Evolutionary conservation across 2,888 invertebrate species (phyloP).

Genomic region (Pseudococcus viburni): DNA sequence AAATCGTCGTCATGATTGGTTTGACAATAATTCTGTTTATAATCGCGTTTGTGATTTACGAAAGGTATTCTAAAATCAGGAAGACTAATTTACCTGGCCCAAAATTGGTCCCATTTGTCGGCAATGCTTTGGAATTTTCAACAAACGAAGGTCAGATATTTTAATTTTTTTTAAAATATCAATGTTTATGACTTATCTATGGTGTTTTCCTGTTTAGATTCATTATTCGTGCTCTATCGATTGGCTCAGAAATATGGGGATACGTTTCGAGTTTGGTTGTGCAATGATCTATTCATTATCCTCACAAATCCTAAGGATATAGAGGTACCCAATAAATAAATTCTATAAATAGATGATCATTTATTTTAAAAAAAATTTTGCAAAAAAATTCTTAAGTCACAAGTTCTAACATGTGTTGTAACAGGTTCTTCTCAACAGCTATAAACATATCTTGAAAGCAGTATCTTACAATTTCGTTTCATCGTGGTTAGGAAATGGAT

Average conservation of each 20-base stretch:
- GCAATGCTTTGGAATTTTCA: slow-evolving; percentile 48
- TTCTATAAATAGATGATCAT: too few relatives aligned
- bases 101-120: slow-evolving; percentile 43
- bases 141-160: not conserved
- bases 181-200: too few relatives aligned
- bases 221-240: not conserved
- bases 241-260: slow-evolving; percentile 2
- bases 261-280: slow-evolving; percentile 58
- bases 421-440: slow-evolving; percentile 65
- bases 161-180: not conserved
- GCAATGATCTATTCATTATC: slow-evolving; percentile 60
- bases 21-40: not conserved
- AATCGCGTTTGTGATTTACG: not conserved
- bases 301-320: slow-evolving; percentile 63
- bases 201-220: not conserved
- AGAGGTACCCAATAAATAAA: slow-evolving; percentile 42
- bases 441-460: slow-evolving; percentile 64
- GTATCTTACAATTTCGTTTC: slow-evolving; percentile 65
- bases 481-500: slow-evolving; percentile 66
- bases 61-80: slow-evolving; percentile 25
- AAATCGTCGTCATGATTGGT: not conserved
- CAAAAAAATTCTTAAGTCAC: too few relatives aligned
- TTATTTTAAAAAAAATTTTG: too few relatives aligned
- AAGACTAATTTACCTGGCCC: slow-evolving; percentile 51
- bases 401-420: too few relatives aligned